These are phyloP conservation scores for Cercocebus atys DNA, from an alignment of 2,113 vertebrate species.

Conservation along the genomic window DNA sequence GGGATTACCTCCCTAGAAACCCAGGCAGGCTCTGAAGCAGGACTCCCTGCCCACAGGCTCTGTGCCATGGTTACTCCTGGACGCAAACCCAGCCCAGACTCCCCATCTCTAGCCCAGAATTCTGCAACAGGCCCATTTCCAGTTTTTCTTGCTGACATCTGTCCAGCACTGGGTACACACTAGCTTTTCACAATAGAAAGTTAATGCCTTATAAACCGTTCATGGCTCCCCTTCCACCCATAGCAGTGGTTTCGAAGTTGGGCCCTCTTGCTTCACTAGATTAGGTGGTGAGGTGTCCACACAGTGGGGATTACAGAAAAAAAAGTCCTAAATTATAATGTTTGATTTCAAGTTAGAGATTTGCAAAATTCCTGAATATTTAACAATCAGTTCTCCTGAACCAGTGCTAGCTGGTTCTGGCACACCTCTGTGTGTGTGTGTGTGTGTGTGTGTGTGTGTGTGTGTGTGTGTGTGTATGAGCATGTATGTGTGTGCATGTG, in stretches of 20 bases:
- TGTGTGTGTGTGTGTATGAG: background rate
- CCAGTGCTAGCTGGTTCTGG: background rate
- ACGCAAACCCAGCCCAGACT: background rate
- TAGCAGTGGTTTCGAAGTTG: background rate
- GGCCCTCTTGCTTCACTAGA: background rate
- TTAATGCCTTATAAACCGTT: background rate
- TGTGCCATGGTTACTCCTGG: background rate
- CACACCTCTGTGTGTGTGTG: background rate
- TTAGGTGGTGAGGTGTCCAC: background rate
- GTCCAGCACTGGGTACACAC: accelerated
- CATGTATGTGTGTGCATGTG: background rate
- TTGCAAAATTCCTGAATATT: background rate
- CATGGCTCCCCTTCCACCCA: accelerated
- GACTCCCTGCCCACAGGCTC: background rate
- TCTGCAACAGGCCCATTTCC: background rate
- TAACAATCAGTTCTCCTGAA: background rate
- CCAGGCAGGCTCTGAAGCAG: background rate
- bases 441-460: accelerated
- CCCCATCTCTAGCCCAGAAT: background rate
- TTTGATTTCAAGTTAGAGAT: background rate
- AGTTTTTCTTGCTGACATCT: background rate
- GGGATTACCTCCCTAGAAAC: no score
- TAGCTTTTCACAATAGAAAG: background rate
- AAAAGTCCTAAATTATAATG: background rate
- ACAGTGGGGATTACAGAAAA: background rate